Percentiles rank a stretch among this genome's conserved stretches.
phyloP scores from a whole-genome alignment of 1,140 invertebrate species.

The Aplysia californica region DNA sequence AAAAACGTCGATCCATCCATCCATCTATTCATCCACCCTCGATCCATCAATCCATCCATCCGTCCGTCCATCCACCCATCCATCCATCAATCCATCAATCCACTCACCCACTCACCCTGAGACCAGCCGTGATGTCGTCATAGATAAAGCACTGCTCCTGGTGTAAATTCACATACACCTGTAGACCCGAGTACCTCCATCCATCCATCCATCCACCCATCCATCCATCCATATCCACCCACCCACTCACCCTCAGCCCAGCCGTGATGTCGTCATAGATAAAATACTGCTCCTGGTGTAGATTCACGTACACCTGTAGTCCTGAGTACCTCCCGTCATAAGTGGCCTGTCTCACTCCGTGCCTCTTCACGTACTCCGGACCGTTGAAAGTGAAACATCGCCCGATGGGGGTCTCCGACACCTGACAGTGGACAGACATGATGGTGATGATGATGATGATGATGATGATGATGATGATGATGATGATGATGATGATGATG shows the following conservation, averaged over 20 bases:
- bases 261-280: not conserved
- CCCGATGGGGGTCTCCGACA: not conserved
- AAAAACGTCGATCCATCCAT: no score
- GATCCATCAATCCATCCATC: no score
- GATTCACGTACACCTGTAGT: not conserved
- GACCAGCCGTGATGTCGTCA: not conserved
- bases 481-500: no score
- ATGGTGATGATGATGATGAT: no score
- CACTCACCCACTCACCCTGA: conserved; percentile 8
- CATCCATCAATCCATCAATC: no score
- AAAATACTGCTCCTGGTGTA: not conserved
- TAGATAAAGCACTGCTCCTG: not conserved
- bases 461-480: no score
- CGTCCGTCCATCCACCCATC: no score
- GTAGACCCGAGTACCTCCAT: not conserved
- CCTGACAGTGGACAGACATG: not conserved
- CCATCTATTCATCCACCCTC: no score
- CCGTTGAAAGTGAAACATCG: conserved; percentile 17
- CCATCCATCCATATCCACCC: no score
- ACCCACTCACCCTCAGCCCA: not conserved
- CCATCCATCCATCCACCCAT: no score
- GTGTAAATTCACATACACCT: not conserved
- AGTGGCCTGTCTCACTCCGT: not conserved
- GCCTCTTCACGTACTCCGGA: not conserved
- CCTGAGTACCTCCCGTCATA: not conserved